Base-by-base conservation (phyloP, 2,888 invertebrate genomes). In the Eupithecia exiguata region DNA sequence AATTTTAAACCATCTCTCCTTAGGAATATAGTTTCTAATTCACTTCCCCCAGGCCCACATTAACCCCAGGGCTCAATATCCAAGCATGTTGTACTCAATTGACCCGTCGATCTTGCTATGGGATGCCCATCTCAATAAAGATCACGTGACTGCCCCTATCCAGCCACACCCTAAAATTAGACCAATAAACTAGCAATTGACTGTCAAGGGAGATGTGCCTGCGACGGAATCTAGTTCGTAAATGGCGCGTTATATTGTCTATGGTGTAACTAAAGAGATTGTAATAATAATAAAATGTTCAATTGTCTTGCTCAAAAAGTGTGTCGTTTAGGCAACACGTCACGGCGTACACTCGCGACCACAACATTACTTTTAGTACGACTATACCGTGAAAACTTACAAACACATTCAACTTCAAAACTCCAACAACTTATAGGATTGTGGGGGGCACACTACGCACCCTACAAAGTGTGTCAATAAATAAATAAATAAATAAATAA, bases 91-190 rank as follows among this genome's bases (percentile, higher is more conserved):
- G 38, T 36, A 38, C 38, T n/a, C 38, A 65, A 65, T 65, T 65
- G 63, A 65, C 21, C 38, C 63, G 5, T 18, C 35, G 36, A 65
- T 63, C 38, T 10, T 18, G 63, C 63, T 25, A 53, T 9, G 63
- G n/a, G 38, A 9, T 38, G 36, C 38, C 63, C 18, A 65, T 65
- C 63, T 38, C 21, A n/a, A 65, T 65, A n/a, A 4, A 18, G 36
- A 1, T 35, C 35, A 35, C 18, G 10, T 36, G 35, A 35, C 35
- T 38, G n/a, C 38, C n/a, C 38, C 10, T n/a, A 65, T 67, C 43
- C 67, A 68, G 71, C 43, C 71, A 71, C 67, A 68, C 66, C 71
- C 71, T 58, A 58, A 67, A 71, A 61, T 71, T 71, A 71, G 67
- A 68, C 71, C 71, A 71, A 68, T 71, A 71, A 61, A 71, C 58